phyloP scores from a whole-genome alignment of 2,113 vertebrate species.

The Pachypanchax playfairii region DNA sequence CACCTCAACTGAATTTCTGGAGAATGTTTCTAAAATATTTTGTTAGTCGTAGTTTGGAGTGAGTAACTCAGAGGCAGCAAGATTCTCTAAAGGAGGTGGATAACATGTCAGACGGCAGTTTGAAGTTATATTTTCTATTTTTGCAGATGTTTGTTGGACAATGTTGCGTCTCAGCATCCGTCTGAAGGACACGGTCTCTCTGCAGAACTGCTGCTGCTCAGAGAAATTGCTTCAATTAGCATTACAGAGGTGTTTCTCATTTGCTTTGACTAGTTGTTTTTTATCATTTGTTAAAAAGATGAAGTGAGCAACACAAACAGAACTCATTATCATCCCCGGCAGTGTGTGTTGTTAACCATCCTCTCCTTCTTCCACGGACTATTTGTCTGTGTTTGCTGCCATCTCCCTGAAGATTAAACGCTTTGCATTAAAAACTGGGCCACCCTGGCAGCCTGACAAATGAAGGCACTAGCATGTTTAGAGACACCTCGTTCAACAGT shows the following conservation, averaged over 20 bases:
- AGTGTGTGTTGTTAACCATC: slow-evolving; percentile 49
- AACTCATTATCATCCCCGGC: slow-evolving; percentile 62
- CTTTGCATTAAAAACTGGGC: slow-evolving; percentile 70
- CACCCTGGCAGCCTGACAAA: slow-evolving; percentile 75
- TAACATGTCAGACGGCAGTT: slow-evolving; percentile 45
- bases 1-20: no score
- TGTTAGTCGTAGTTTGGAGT: no score
- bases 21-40: no score
- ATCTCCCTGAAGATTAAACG: slow-evolving; percentile 64
- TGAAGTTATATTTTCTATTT: slow-evolving; percentile 5
- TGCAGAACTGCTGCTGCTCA: slow-evolving; percentile 16
- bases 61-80: no score
- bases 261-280: slow-evolving; percentile 57
- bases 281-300: slow-evolving; percentile 65
- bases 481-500: slow-evolving; percentile 74
- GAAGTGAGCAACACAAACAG: slow-evolving; percentile 62
- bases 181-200: slow-evolving; percentile 39
- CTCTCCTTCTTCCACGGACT: slow-evolving; percentile 30
- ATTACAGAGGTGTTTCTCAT: slow-evolving; percentile 53
- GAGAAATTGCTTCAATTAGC: slow-evolving; percentile 68
- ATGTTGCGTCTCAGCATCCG: slow-evolving; percentile 13
- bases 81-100: no score
- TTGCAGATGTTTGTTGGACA: slow-evolving; percentile 19
- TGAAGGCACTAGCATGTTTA: slow-evolving; percentile 75
- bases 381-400: slow-evolving; percentile 71